Evolutionary conservation across 2,113 vertebrate genomes (phyloP), one percentile per base, ranked within the genome.

Genomic region (Propithecus coquereli): DNA sequence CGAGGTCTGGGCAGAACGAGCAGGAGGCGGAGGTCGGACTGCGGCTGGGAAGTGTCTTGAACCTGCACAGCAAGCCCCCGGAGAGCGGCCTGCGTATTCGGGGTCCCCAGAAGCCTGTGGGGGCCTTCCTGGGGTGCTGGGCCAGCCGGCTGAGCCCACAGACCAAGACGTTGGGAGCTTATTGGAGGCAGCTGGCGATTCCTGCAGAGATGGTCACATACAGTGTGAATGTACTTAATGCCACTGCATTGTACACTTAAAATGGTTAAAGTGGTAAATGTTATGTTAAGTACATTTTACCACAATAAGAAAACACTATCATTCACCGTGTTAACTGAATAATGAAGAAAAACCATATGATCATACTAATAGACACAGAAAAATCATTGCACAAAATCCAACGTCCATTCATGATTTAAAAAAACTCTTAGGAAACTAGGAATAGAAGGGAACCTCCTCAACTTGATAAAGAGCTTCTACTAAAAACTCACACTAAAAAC

Each of bases 21-120:
- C 45, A 10, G 18, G 17, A 45, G 34, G 59, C 66, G 9, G 34
- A 79, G 61, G 20, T 34, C 50, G 37, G 73, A 54, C 1, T 3
- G 34, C 43, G 73, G 50, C n/a, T 14, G 40, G 4, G 6, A 18
- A 11, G 18, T 8, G 25, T n/a, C 77, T n/a, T 59, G 12, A n/a
- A 32, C n/a, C 54, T 32, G 70, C 77, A 63, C 40, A 71, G 45
- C 22, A 0, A 13, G 45, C 14, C 17, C 16, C 32, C 3, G 4
- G 32, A 34, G 32, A 18, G 32, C 37, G 16, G 16, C 16, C 27
- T 3, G 23, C 52, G 2, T 1, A 10, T 14, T 4, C 17, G 52
- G 43, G 1, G 10, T 54, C 40, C 47, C 30, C 12, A 47, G 74
- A 23, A 43, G n/a, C n/a, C 65, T 12, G 0, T 0, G 2, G 52